A percentile compares a stretch with the other conserved stretches of the same genome.
These are phyloP conservation scores for Agrotis clavis DNA, from an alignment of 2,888 invertebrate genomes.

Conservation along the genomic window DNA sequence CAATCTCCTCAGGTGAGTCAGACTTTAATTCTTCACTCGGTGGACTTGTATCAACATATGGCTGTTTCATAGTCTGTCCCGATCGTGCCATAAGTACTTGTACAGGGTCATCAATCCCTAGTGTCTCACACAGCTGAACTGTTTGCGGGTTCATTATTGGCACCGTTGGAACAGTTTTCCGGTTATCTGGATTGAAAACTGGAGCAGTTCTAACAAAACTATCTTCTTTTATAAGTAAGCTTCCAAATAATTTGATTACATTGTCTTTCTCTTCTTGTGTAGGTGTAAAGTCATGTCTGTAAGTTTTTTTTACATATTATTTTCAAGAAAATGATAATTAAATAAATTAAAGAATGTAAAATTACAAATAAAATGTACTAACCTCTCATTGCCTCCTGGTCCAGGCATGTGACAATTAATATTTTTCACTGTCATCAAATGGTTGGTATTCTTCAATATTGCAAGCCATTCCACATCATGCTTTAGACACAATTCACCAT, in stretches of 20 bases:
- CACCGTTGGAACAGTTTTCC: slow-evolving; percentile 82
- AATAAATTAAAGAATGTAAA: neutral
- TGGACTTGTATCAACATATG: slow-evolving; percentile 50
- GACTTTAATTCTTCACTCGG: slow-evolving; percentile 3
- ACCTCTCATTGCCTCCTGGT: slow-evolving; percentile 93
- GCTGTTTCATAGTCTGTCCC: slow-evolving; percentile 83
- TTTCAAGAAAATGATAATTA: slow-evolving; percentile 9
- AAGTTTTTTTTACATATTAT: slow-evolving; percentile 59
- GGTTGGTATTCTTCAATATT: slow-evolving; percentile 96
- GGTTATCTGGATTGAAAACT: slow-evolving; percentile 87
- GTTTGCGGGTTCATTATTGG: slow-evolving; percentile 94
- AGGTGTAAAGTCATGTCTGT: slow-evolving; percentile 94
- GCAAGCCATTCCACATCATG: slow-evolving; percentile 99
- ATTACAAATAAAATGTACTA: slow-evolving; percentile 7
- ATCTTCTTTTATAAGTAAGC: slow-evolving; percentile 93
- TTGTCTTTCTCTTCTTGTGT: slow-evolving; percentile 93
- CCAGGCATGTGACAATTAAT: slow-evolving; percentile 95
- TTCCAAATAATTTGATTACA: slow-evolving; percentile 92
- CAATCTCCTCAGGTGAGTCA: neutral
- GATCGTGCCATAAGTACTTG: slow-evolving; percentile 91
- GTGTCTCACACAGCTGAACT: slow-evolving; percentile 92
- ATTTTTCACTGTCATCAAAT: slow-evolving; percentile 94
- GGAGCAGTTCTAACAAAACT: slow-evolving; percentile 95
- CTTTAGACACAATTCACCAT: slow-evolving; percentile 90
- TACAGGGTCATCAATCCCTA: slow-evolving; percentile 96